Evolutionary conservation across 2,113 vertebrate species (phyloP), one percentile per base, ranked within the genome.

Genomic region (Nyctereutes procyonoides): DNA sequence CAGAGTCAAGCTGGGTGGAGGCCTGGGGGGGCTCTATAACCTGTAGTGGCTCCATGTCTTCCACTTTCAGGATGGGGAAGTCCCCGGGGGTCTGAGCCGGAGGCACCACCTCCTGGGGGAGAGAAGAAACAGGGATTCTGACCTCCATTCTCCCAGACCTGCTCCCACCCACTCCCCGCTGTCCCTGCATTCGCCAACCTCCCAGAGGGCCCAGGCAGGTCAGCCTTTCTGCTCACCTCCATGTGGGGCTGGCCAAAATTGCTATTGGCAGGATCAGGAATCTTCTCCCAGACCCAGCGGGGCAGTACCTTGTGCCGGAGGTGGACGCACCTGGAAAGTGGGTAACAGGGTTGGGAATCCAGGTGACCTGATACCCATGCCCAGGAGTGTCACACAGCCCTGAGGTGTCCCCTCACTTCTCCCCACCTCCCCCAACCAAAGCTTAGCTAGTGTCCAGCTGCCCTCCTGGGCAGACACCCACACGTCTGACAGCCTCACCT

Each of bases 221-320:
- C 26, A 3, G 14, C 15, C 16, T 9, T 48, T 16, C 32, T n/a
- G 63, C 98, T 98, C 73, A 98, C 98, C 98, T 97, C 86, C 11
- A 90, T 0, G 28, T 91, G 85, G 5, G 26, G 73, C 73, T 43
- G 76, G 26, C 62, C 28, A 11, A 56, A 86, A 24, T 1, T 60
- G 80, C 98, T 98, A 60, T 98, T 97, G 89, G 94, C 96, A 22
- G 98, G 98, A 69, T 98, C 98, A 0, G 98, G 98, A 74, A 98
- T 80, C 32, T 95, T 96, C 82, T 98, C 97, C 97, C 97, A 98
- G 82, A 97, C 73, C 98, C 98, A 98, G 1, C 3, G 93, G 5
- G 98, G 98, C 24, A 98, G 63, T 19, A 98, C 53, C 90, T 98
- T 98, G 63, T 93, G 93, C 26, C 73, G 28, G 5, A 97, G 84